Evolutionary conservation across 2,113 vertebrate genomes (phyloP), one percentile per base, ranked within the genome.

Genomic region (Martes martes): DNA sequence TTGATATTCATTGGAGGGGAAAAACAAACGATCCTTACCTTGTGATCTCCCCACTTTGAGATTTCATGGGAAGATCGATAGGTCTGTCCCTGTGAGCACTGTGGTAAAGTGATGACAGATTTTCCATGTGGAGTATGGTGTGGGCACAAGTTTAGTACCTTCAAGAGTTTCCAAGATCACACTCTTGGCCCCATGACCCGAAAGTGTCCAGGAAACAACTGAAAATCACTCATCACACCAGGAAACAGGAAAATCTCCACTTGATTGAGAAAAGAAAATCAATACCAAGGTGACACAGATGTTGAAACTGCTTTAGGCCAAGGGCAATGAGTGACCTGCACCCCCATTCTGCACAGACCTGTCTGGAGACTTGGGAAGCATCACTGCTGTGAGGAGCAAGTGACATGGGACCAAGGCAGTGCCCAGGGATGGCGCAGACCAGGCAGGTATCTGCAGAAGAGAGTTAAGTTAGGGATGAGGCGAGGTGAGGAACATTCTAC

Each of bases 51-150:
- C 36, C 47, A 11, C 33, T 95, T 42, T 10, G 61, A 80, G 67
- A 47, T 47, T 16, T 47, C 67, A 9, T 0, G 21, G 81, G 52
- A 81, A 61, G 57, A 39, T 7, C 1, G 76, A 31, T n/a, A 7
- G 1, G 19, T 31, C 59, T 83, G 65, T 82, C 50, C 52, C 3
- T 33, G 6, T 24, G 73, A 73, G 76, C 73, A 19, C 42, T n/a
- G 6, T 23, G 13, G 52, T 6, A 2, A 59, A 47, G 19, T 2
- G 10, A 59, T 39, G 45, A 14, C 45, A 67, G 36, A 59, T 2
- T 52, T 61, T 67, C n/a, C 33, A 2, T 0, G 9, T 82, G 81
- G 15, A 71, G n/a, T 11, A 36, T 4, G 65, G 50, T 14, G 0
- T 0, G 9, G 16, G 14, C 9, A 0, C 82, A 69, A 69, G 69